Conservation (phyloP, 2,113 vertebrate genomes). For the Oophaga pumilio region DNA sequence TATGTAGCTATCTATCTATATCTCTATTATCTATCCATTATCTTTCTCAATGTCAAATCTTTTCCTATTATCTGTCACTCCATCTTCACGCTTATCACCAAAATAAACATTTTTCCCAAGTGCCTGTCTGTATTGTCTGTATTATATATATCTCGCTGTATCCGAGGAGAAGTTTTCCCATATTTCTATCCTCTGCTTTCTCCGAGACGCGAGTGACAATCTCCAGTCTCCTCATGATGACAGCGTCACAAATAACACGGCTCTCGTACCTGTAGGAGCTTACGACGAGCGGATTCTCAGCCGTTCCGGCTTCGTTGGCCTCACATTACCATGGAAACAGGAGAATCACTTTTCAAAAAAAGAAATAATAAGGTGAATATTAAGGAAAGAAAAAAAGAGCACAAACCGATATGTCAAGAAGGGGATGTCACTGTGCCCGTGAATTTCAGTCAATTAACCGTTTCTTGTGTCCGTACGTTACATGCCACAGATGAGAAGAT, state of each 20-base stretch:
- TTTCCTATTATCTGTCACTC: too few species aligned
- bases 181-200: not conserved
- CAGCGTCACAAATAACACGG: constrained; percentile 52
- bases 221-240: not conserved
- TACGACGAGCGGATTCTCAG: constrained; percentile 17
- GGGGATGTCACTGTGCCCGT: not conserved
- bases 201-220: not conserved
- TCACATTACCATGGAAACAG: constrained; percentile 46
- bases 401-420: not conserved
- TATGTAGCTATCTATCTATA: too few species aligned
- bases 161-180: not conserved
- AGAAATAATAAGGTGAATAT: constrained; percentile 52
- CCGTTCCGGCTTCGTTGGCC: constrained; percentile 27
- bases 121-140: too few species aligned
- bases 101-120: too few species aligned
- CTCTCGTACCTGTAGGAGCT: constrained; percentile 45
- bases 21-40: too few species aligned
- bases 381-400: constrained; percentile 5
- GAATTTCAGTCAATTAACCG: not conserved
- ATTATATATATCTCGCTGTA: not conserved
- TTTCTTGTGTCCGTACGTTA: not conserved
- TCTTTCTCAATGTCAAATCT: too few species aligned
- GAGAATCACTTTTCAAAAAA: not conserved
- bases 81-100: too few species aligned
- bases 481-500: not conserved